Base-by-base conservation (phyloP, 2,888 invertebrate species). In the Aquatica leii region DNA sequence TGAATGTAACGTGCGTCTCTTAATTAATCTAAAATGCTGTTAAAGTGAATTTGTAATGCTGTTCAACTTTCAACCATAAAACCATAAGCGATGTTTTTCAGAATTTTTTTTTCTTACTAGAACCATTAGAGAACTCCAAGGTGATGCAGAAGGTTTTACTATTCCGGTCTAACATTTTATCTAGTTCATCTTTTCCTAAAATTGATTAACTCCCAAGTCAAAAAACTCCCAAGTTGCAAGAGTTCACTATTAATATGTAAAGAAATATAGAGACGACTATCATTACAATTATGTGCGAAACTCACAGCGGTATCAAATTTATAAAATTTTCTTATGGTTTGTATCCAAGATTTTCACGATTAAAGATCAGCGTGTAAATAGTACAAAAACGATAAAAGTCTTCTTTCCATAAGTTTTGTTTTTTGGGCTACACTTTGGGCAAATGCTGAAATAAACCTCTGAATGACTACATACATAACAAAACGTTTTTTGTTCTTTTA, bases 41-140 rank as follows among this genome's bases (percentile, higher is more conserved):
- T 68, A 1, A 75, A n/a, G n/a, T n/a, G n/a, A n/a, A n/a, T n/a
- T n/a, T n/a, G n/a, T n/a, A n/a, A n/a, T n/a, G n/a, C n/a, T n/a
- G n/a, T n/a, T n/a, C n/a, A n/a, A n/a, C n/a, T n/a, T n/a, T n/a
- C n/a, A n/a, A n/a, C n/a, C n/a, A n/a, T n/a, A n/a, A n/a, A n/a
- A n/a, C n/a, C n/a, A n/a, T n/a, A n/a, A n/a, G 51, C 0, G 73
- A n/a, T n/a, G n/a, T n/a, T n/a, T n/a, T n/a, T n/a, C n/a, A n/a
- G n/a, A n/a, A n/a, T n/a, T n/a, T n/a, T n/a, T n/a, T n/a, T n/a
- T n/a, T n/a, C n/a, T n/a, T n/a, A n/a, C n/a, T n/a, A n/a, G n/a
- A n/a, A n/a, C 43, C 5, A 74, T 71, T 0, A 72, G 73, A 2
- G 71, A 72, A 43, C 61, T 64, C 71, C 74, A 75, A 6, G 70